Percentiles rank a stretch among this genome's conserved stretches.
These are phyloP conservation scores for Tridacna gigas DNA, from an alignment of 2,888 invertebrate species.

Conservation along the genomic window DNA sequence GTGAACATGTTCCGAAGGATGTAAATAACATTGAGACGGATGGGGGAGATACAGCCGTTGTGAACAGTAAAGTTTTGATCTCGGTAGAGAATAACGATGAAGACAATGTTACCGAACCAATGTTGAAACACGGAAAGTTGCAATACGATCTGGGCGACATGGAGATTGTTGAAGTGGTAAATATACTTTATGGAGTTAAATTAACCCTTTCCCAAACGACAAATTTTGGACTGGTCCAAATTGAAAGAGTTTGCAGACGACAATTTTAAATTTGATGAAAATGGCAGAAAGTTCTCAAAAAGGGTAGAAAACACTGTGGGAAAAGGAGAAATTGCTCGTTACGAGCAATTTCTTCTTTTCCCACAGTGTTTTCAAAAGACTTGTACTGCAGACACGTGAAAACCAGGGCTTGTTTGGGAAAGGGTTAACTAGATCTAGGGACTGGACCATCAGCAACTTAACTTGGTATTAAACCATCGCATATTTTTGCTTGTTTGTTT, in stretches of 20 bases:
- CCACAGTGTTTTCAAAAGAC: too few species aligned
- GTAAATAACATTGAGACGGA: background rate
- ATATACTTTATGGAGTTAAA: background rate
- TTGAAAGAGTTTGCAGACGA: too few species aligned
- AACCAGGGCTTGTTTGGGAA: too few species aligned
- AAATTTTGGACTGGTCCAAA: too few species aligned
- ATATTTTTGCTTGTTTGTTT: background rate
- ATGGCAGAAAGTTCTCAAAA: too few species aligned
- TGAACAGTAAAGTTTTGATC: background rate
- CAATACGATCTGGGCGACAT: constrained; percentile 44
- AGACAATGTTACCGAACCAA: background rate
- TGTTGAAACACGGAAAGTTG: constrained; percentile 39
- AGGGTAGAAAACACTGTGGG: background rate
- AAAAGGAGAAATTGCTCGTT: background rate
- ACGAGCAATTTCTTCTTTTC: background rate
- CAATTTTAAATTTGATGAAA: too few species aligned
- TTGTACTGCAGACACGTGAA: too few species aligned
- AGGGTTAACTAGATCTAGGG: too few species aligned
- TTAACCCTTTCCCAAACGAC: too few species aligned
- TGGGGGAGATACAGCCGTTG: background rate
- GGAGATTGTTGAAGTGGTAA: constrained; percentile 53
- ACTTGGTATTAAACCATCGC: background rate
- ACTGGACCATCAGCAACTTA: too few species aligned
- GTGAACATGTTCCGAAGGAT: background rate
- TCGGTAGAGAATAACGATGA: constrained; percentile 12